These are phyloP conservation scores for Erythrocercus mccallii DNA, from an alignment of 2,113 vertebrate species.

Conservation along the genomic window DNA sequence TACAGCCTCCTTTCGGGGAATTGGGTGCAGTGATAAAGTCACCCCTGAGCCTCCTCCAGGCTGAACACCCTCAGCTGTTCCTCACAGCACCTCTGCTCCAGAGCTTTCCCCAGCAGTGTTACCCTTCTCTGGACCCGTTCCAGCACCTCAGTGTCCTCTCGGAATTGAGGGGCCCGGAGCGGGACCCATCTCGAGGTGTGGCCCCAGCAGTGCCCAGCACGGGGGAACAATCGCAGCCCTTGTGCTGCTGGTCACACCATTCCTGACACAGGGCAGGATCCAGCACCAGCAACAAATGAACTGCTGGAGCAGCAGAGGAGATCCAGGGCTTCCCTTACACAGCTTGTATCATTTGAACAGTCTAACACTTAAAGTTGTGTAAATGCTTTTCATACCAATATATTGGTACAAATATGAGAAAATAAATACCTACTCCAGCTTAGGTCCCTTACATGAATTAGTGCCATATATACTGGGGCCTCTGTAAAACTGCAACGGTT, in stretches of 20 bases:
- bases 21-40: neutral
- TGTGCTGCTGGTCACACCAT: neutral
- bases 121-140: neutral
- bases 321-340: accelerated
- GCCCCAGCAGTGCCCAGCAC: neutral
- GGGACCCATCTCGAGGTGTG: neutral
- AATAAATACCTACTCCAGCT: accelerated
- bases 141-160: neutral
- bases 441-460: neutral
- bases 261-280: neutral
- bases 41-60: neutral
- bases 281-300: accelerated
- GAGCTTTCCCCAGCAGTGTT: too few species aligned
- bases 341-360: accelerated
- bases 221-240: neutral
- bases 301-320: neutral
- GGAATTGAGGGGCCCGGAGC: neutral
- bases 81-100: neutral
- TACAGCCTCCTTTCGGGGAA: neutral
- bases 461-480: neutral
- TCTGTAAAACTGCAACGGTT: neutral
- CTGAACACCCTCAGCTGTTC: neutral
- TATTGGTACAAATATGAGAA: neutral
- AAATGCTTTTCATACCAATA: neutral
- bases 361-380: neutral